Evolutionary conservation across 2,888 invertebrate species (phyloP), one percentile per base, ranked within the genome.

Genomic region (Phyllotreta striolata): DNA sequence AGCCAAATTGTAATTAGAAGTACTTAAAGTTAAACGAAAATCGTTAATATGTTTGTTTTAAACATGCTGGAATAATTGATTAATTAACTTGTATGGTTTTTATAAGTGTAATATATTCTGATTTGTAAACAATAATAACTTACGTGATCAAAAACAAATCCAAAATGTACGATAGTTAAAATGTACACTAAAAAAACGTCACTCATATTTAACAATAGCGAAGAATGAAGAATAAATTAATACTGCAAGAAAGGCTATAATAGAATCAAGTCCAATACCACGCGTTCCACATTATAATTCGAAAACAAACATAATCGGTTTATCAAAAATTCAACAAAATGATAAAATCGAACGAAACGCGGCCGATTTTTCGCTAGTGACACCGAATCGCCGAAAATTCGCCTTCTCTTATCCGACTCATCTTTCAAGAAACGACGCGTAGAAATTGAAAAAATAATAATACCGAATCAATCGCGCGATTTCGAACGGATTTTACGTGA

Each of bases 61-160:
- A 10, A 10, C 9, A 6, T n/a, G 1, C 10, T 14, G 9, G 2
- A 10, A 44, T 14, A 44, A 7, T n/a, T 10, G 12, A 44, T n/a
- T 12, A n/a, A n/a, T 44, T n/a, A 13, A 14, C n/a, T 49, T n/a
- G n/a, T n/a, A n/a, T n/a, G n/a, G n/a, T n/a, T 1, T 9, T 10
- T 49, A 34, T 10, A 6, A 49, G 35, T 49, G n/a, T 34, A 49
- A 49, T 49, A 6, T 7, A 14, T 47, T 47, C 24, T 5, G 4
- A 13, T 47, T 47, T 47, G 47, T 13, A 24, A 47, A 6, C 6
- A 47, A 13, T 9, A 12, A 24, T 35, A 47, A 64, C 72, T 68
- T 66, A 70, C 72, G 66, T 66, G 66, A 57, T 60, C 67, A 46
- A 66, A 12, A 40, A 64, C 62, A 24, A 59, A 59, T 59, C 66